A percentile compares a stretch with the other conserved stretches of the same genome.
phyloP scores from a whole-genome alignment of 2,888 invertebrate genomes.

The Leptothorax acervorum region DNA sequence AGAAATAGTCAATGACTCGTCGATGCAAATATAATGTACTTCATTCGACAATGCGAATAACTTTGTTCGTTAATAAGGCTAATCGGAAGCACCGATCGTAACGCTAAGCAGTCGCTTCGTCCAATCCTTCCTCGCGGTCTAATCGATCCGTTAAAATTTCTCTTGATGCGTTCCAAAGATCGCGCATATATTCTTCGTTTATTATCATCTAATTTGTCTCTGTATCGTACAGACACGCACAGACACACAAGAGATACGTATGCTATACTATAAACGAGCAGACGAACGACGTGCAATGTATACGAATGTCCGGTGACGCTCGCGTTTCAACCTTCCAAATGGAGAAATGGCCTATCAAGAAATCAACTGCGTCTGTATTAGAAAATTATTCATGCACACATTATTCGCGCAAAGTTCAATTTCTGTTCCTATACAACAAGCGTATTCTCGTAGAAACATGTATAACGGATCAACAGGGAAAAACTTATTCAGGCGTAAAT shows the following conservation, averaged over 20 bases:
- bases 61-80: conserved; percentile 25
- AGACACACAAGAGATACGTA: conserved; percentile 45
- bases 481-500: neutral
- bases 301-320: conserved; percentile 44
- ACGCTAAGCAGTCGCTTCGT: conserved; percentile 22
- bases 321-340: neutral
- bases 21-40: neutral
- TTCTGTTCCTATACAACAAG: neutral
- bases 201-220: conserved; percentile 38
- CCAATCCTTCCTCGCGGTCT: neutral
- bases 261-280: conserved; percentile 56
- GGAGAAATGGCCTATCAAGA: neutral
- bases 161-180: neutral
- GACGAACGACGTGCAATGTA: conserved; percentile 61
- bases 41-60: neutral
- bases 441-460: neutral
- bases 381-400: conserved; percentile 8
- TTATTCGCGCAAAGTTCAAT: neutral
- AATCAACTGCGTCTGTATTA: neutral
- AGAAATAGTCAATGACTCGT: neutral
- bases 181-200: neutral
- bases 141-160: conserved; percentile 18
- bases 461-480: neutral
- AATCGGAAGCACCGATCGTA: conserved; percentile 47
- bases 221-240: conserved; percentile 42